Evolutionary conservation across 1,140 invertebrate genomes (phyloP), one percentile per base, ranked within the genome.

Genomic region (Drosophila erecta): DNA sequence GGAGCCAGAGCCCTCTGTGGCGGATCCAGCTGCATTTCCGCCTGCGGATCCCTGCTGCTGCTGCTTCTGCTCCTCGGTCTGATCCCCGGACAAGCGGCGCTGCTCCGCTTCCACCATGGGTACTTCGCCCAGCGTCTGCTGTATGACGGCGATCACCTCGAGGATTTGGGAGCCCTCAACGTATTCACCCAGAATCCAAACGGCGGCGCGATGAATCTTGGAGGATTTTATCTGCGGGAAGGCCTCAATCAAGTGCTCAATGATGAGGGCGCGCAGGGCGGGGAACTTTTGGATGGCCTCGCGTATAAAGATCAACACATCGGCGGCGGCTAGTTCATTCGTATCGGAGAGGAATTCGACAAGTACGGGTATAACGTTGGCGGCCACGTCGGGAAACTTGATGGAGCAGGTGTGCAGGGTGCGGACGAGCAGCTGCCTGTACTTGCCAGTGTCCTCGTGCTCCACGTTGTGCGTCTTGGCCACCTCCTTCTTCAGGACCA

Each of bases 181-280:
- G 92, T 99, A 99, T 93, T 99, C 98, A 33, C 98, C 98, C 37
- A 99, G 94, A 83, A 99, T 98, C 98, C 99, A 99, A n/a, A 99
- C 93, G 3, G 98, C 97, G 5, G 97, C 96, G 69, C 98, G 95
- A 80, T 98, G 96, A n/a, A 99, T 96, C 93, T 96, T 95, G 7
- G 96, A 95, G 8, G 96, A 97, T 54, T 95, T 95, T 81, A 99
- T 98, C 66, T 95, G 94, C 22, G 95, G 94, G 90, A 98, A 97
- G 14, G 95, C 94, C 85, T 98, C 97, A 43, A 98, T 92, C 2
- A 98, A 92, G 93, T 95, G 95, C 94, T 96, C 95, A 69, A 98
- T 95, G 60, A 99, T 97, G 0, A 96, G 93, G 14, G 95, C 94
- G 73, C 96, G 94, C 4, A 99, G 93, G 61, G 95, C 94, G 27